Conservation (phyloP, 2,888 invertebrate species). For the Xiphydria camelus region DNA sequence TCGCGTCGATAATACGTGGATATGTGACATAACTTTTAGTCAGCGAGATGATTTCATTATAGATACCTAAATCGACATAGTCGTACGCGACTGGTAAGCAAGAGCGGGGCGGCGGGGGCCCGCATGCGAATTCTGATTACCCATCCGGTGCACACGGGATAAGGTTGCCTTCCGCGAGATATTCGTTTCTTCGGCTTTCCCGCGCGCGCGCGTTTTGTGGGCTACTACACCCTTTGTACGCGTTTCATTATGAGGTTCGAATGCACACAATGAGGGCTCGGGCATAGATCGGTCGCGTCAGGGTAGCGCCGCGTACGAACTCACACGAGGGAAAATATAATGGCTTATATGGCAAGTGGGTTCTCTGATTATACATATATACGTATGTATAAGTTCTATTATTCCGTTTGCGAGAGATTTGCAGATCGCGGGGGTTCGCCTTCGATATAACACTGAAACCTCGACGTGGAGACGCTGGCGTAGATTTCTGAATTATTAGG, state of each 20-base stretch:
- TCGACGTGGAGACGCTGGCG: too few relatives aligned
- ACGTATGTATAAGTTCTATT: constrained; percentile 43
- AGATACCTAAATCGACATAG: too few relatives aligned
- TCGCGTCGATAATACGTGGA: too few relatives aligned
- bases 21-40: too few relatives aligned
- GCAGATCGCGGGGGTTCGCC: too few relatives aligned
- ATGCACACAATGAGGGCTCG: constrained; percentile 30
- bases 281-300: too few relatives aligned
- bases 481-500: too few relatives aligned
- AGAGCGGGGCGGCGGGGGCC: not conserved
- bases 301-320: constrained; percentile 8
- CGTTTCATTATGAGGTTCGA: constrained; percentile 36
- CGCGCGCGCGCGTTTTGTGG: constrained; percentile 20
- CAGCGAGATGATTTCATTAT: too few relatives aligned
- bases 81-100: not conserved
- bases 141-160: constrained; percentile 39
- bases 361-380: too few relatives aligned
- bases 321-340: constrained; percentile 28
- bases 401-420: constrained; percentile 23
- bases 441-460: not conserved
- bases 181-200: constrained; percentile 12
- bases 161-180: constrained; percentile 31
- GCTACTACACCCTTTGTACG: constrained; percentile 34
- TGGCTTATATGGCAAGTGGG: constrained; percentile 38
- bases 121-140: constrained; percentile 35